Evolutionary conservation across 2,888 invertebrate species (phyloP).

Genomic region (Heliconius ismenius): DNA sequence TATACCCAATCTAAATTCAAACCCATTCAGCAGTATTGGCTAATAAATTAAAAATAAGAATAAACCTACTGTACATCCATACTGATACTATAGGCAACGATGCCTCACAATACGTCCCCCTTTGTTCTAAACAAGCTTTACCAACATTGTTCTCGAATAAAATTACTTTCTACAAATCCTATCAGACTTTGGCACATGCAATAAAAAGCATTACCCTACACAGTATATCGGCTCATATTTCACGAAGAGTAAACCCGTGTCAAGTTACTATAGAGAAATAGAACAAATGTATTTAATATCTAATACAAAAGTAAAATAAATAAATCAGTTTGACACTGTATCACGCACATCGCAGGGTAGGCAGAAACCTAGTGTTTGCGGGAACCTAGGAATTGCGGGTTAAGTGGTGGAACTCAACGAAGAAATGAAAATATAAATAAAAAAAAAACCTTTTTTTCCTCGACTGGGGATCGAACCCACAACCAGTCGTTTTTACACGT

Average conservation of each 20-base stretch:
- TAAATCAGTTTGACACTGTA: no score
- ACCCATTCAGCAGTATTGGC: background rate
- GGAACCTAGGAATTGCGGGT: no score
- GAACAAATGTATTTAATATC: constrained; percentile 16
- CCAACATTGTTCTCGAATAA: constrained; percentile 31
- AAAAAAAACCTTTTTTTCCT: no score
- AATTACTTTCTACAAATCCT: constrained; percentile 56
- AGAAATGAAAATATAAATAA: no score
- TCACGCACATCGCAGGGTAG: no score
- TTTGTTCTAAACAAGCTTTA: constrained; percentile 27
- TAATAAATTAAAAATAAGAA: background rate
- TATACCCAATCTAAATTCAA: no score
- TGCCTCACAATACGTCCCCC: constrained; percentile 13
- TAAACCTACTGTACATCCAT: background rate
- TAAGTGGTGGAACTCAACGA: no score
- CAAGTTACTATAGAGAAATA: constrained; percentile 16
- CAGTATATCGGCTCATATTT: constrained; percentile 56
- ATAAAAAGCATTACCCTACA: constrained; percentile 70
- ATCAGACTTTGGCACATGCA: constrained; percentile 56
- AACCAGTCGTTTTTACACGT: no score
- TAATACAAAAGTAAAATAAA: background rate
- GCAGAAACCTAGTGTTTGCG: no score
- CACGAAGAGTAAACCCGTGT: constrained; percentile 51
- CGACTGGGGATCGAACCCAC: no score
- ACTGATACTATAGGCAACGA: background rate